These are phyloP conservation scores for Sphecodes monilicornis DNA, from an alignment of 2,888 invertebrate genomes.

Conservation along the genomic window DNA sequence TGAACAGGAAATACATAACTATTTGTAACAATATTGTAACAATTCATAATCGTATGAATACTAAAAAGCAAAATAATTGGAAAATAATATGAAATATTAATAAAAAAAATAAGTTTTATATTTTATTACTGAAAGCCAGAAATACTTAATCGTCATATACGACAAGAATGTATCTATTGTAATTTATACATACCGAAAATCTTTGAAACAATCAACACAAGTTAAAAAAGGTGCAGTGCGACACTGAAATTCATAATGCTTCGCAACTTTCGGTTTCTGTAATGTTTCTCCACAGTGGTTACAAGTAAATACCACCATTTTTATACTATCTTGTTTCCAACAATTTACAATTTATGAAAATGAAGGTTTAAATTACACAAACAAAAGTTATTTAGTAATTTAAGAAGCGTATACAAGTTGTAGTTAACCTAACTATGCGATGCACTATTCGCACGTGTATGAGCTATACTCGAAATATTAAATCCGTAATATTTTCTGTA, in stretches of 20 bases:
- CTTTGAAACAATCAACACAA: constrained; percentile 97
- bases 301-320: constrained; percentile 98
- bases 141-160: background rate
- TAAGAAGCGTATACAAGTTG: background rate
- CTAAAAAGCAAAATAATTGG: background rate
- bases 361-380: background rate
- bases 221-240: constrained; percentile 89
- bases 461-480: background rate
- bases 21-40: background rate
- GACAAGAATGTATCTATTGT: too few species aligned
- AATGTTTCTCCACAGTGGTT: constrained; percentile 95
- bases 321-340: background rate
- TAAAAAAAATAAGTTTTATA: background rate
- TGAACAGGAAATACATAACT: background rate
- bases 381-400: background rate
- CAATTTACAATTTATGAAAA: background rate
- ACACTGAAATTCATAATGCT: constrained; percentile 92
- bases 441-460: background rate
- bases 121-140: background rate
- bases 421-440: background rate
- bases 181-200: constrained; percentile 89
- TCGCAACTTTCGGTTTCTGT: constrained; percentile 96
- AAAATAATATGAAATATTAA: background rate
- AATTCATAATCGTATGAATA: background rate
- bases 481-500: background rate